phyloP scores from a whole-genome alignment of 1,140 invertebrate species.

The Mya arenaria region DNA sequence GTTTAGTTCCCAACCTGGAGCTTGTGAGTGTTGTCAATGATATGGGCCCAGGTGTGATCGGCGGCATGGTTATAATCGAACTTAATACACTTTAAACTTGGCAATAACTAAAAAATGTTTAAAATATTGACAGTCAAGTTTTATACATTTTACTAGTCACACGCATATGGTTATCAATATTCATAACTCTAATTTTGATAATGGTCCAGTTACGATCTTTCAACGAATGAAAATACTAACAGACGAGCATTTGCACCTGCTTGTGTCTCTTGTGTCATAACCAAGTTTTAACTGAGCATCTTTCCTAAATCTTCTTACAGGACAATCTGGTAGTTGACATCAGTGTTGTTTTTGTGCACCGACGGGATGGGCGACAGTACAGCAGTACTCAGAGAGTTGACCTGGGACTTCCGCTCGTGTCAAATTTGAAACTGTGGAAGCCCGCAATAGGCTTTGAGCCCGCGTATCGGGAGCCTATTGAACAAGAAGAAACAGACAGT shows the following conservation, averaged over 20 bases:
- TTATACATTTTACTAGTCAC: neutral
- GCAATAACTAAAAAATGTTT: too few species aligned
- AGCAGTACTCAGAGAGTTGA: conserved; percentile 50
- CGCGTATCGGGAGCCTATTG: conserved; percentile 44
- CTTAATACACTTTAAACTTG: too few species aligned
- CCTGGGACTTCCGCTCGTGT: conserved; percentile 64
- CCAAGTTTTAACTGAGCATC: too few species aligned
- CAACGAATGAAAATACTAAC: too few species aligned
- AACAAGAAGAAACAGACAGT: conserved; percentile 52
- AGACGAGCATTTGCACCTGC: too few species aligned
- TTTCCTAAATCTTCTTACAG: conserved; percentile 27
- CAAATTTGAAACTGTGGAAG: conserved; percentile 62
- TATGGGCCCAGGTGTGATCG: too few species aligned
- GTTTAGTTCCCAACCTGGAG: too few species aligned
- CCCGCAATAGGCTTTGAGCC: neutral
- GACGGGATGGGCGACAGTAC: neutral
- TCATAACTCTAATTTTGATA: neutral
- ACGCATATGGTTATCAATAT: neutral
- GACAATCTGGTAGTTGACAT: conserved; percentile 55
- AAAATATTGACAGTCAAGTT: too few species aligned
- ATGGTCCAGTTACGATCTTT: too few species aligned
- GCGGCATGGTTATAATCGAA: too few species aligned
- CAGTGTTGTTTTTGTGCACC: conserved; percentile 47
- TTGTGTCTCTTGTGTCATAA: too few species aligned
- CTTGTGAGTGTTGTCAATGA: too few species aligned